Conservation (phyloP, 2,888 invertebrate genomes). For the Diplolepis rosae region DNA sequence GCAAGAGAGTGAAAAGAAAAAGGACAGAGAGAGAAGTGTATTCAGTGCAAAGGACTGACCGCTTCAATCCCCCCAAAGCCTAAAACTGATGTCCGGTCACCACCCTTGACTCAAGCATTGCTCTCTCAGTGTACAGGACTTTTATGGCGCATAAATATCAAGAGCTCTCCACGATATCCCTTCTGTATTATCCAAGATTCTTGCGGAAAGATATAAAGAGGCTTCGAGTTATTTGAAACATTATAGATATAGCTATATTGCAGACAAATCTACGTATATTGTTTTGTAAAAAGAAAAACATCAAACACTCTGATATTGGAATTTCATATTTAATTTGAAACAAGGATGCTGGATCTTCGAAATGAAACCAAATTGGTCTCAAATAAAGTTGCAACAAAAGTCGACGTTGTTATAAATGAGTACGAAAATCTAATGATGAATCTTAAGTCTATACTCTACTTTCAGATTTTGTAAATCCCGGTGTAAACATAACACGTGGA, state of each 20-base stretch:
- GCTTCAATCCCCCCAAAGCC: constrained; percentile 58
- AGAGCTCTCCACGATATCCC: constrained; percentile 69
- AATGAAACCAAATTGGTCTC: no score
- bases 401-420: no score
- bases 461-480: no score
- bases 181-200: constrained; percentile 70
- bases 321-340: no score
- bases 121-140: constrained; percentile 64
- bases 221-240: constrained; percentile 44
- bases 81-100: constrained; percentile 69
- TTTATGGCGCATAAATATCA: constrained; percentile 73
- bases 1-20: constrained; percentile 46
- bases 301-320: no score
- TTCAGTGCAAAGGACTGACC: constrained; percentile 37
- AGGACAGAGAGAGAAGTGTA: constrained; percentile 41
- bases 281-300: no score
- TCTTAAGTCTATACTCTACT: no score
- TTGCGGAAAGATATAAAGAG: constrained; percentile 47
- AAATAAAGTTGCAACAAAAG: no score
- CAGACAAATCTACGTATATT: no score
- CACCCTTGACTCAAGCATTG: constrained; percentile 68
- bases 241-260: background rate
- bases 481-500: no score
- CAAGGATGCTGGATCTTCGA: no score
- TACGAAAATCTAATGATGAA: no score